Evolutionary conservation across 2,797 vertebrate genomes (phyloP).

Genomic region (Tapirus indicus): DNA sequence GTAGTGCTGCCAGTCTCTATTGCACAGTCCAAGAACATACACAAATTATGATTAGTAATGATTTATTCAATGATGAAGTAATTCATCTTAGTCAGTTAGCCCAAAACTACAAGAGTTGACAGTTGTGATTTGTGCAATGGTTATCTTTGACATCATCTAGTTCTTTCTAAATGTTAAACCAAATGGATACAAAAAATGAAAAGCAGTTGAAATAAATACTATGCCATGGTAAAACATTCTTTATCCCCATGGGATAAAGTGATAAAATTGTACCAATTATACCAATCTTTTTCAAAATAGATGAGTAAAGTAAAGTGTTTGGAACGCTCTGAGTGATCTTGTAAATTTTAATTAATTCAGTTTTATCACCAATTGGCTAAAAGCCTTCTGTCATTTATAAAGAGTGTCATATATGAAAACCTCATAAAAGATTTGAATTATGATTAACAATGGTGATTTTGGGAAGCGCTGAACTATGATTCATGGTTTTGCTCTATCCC

Average conservation of each 20-base stretch:
- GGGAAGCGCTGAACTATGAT: constrained; percentile 14
- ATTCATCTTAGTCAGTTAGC: constrained; percentile 87
- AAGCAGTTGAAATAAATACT: constrained; percentile 63
- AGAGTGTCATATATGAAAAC: constrained; percentile 12
- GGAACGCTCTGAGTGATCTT: constrained; percentile 10
- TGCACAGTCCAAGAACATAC: constrained; percentile 81
- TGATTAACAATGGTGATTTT: constrained; percentile 52
- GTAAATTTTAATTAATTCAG: constrained; percentile 69
- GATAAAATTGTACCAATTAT: constrained; percentile 55
- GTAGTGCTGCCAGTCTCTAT: constrained; percentile 80
- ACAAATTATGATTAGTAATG: constrained; percentile 87
- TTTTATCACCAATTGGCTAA: constrained; percentile 55
- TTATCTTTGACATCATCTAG: constrained; percentile 81
- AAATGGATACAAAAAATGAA: constrained; percentile 50
- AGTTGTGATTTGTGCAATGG: constrained; percentile 75
- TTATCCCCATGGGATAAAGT: constrained; percentile 26
- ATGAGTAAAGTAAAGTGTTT: background rate
- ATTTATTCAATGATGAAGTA: constrained; percentile 85
- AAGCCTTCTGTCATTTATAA: constrained; percentile 49
- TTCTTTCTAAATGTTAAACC: constrained; percentile 67
- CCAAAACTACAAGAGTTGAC: constrained; percentile 79
- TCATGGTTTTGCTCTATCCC: background rate
- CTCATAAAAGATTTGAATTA: constrained; percentile 63
- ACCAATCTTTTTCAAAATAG: constrained; percentile 58
- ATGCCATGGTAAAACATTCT: constrained; percentile 19